Evolutionary conservation across 2,113 vertebrate species (phyloP), one percentile per base, ranked within the genome.

Genomic region (Saccopteryx leptura): DNA sequence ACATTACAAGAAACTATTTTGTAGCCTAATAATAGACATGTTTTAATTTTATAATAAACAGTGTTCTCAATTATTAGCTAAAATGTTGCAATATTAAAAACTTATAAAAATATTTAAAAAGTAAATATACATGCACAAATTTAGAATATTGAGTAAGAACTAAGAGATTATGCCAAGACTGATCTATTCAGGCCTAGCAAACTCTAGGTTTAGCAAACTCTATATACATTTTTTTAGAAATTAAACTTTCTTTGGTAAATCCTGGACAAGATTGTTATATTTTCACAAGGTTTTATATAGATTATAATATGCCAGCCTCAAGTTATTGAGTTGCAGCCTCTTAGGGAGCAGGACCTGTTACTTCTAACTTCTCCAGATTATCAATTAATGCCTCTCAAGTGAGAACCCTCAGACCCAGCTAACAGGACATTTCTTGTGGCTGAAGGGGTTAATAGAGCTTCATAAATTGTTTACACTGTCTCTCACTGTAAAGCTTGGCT

Each of bases 401-500:
- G 39, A 80, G 85, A 92, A 68, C 17, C 9, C 46, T 75, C 28
- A 0, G 24, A 19, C 2, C 7, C n/a, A 50, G 48, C 81, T 50
- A 66, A 28, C 8, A 75, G 48, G 7, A 78, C 82, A 76, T n/a
- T 7, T 80, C n/a, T 52, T 52, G 19, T 48, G 56, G 39, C 76
- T 87, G 56, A 90, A 87, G 39, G 17, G 72, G 56, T 88, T 69
- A 26, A 17, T 31, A 5, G 7, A 88, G 39, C 54, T 78, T 75
- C 18, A 2, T 46, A 13, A 88, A 91, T 19, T 31, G 54, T 56
- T 96, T 15, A 46, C 39, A 72, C 7, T 31, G 3, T 75, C 71
- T 81, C 81, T 76, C 65, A 33, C 33, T 71, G 33, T 24, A 93
- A 88, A 85, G 50, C 65, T 61, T 50, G 83, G 72, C 54, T 95